Base-by-base conservation (phyloP, 2,113 vertebrate species). In the Gymnocephalus cernua region DNA sequence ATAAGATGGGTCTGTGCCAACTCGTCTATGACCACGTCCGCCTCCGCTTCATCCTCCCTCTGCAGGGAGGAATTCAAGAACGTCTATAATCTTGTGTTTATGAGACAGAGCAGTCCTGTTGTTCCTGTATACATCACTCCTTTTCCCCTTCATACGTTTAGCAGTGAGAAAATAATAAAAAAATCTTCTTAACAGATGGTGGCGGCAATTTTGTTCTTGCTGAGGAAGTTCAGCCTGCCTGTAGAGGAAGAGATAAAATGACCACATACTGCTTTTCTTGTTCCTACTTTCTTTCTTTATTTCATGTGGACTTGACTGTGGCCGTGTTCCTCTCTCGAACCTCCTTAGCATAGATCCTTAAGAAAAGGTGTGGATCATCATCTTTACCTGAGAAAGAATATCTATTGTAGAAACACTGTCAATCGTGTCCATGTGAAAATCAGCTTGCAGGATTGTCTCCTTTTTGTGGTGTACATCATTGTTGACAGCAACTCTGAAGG, bases 1-100 rank as follows among this genome's bases (percentile, higher is more conserved):
- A 69, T 35, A 47, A 56, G 29, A n/a, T 23, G 69, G 25, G 48
- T 47, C 16, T n/a, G 74, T 51, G 70, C 82, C 59, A 75, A 61
- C 12, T 77, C 78, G 8, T 56, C 79, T 45, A 38, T 64, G 70
- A 83, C 61, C 58, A 67, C 74, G 35, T 68, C 63, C 7, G 41
- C 4, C 35, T 54, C 23, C 11, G 29, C 69, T 56, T 41, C 54
- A 19, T 57, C 47, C 23, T 58, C 48, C 1, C 47, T 56, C 57
- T 66, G 25, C 38, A 23, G 58, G 58, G 7, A 79, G 73, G 64
- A 23, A 74, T 14, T 66, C 14, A 38, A 74, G 19, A 72, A 77
- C 27, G 57, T 51, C 38, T 47, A 35, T 51, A 74, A 91, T 85
- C 79, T 61, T 15, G 44, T 76, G 51, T 86, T 88, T 66, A 56